Evolutionary conservation across 2,113 vertebrate genomes (phyloP).

Genomic region (Larimichthys polyactis): DNA sequence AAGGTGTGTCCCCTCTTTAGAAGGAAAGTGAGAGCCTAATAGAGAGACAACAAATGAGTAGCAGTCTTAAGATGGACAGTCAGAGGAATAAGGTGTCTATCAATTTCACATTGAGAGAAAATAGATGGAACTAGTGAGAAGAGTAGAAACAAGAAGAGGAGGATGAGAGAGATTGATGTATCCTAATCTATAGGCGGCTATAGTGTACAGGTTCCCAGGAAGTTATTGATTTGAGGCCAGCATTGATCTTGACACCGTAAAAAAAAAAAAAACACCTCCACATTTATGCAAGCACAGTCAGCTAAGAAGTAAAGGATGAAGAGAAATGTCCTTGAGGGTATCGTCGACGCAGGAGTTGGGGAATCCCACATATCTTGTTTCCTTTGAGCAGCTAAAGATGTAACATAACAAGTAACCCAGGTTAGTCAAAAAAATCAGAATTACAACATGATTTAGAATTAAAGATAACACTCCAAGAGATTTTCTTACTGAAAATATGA

Average conservation of each 20-base stretch:
- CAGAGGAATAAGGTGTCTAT: background rate
- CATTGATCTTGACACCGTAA: slow-evolving; percentile 72
- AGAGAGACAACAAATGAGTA: background rate
- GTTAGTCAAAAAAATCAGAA: background rate
- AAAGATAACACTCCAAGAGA: background rate
- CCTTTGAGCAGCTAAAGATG: background rate
- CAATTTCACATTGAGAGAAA: slow-evolving; percentile 44
- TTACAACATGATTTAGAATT: background rate
- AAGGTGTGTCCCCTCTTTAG: background rate
- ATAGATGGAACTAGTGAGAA: slow-evolving; percentile 40
- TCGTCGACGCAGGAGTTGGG: background rate
- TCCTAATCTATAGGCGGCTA: slow-evolving; percentile 58
- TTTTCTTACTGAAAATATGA: slow-evolving; percentile 4
- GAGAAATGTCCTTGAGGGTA: slow-evolving; percentile 49
- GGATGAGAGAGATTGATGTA: slow-evolving; percentile 62
- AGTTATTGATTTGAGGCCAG: slow-evolving; percentile 66
- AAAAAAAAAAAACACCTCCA: slow-evolving; percentile 63
- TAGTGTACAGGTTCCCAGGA: slow-evolving; percentile 61
- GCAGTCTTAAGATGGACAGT: slow-evolving; percentile 7
- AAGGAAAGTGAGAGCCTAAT: background rate
- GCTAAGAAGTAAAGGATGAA: slow-evolving; percentile 48
- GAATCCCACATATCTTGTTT: background rate
- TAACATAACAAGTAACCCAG: background rate
- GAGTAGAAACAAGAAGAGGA: slow-evolving; percentile 21
- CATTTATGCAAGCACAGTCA: slow-evolving; percentile 65